Base-by-base conservation (phyloP, 2,113 vertebrate species). In the Oceanites oceanicus region DNA sequence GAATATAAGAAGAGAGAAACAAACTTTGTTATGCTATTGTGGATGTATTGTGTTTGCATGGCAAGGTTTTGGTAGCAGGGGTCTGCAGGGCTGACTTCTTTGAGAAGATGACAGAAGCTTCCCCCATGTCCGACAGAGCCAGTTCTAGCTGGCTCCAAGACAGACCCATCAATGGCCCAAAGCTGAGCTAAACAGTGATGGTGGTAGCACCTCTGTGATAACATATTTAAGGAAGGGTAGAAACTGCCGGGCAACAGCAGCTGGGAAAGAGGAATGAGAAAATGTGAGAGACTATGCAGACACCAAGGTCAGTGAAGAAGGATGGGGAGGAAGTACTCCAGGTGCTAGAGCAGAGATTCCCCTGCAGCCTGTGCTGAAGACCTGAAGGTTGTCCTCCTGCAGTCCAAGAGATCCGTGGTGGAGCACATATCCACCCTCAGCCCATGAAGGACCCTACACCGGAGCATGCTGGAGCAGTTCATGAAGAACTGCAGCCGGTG, bases 391-490 rank as follows among this genome's bases (percentile, higher is more conserved):
- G 36, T 23, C 6, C 6, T 21, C 20, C 65, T 47, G 63, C 19
- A 65, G 49, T 8, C 36, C 21, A 45, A 7, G 15, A 59, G 9
- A 18, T 49, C 22, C 45, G 44, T 10, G 2, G 40, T 38, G 38
- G 13, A 56, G 30, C 52, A 66, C 30, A 66, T 2, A 14, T 0
- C 14, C 16, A 63, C 55, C 36, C 7, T 18, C 21, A 81, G 38
- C 30, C 56, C 9, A 4, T 2, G 2, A 29, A 90, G 36, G 13
- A 58, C 25, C 15, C 34, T 19, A 7, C 2, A 2, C 30, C 2
- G 15, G 17, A 74, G 72, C 29, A 63, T 32, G 17, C n/a, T 86
- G 47, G 36, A 86, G 22, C 36, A 62, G 36, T 62, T 52, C 0
- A 2, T 68, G 52, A 80, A 76, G 47, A 68, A 63, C 38, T 11